Conservation (phyloP, 1,140 invertebrate genomes). For the Theocolax elegans region DNA sequence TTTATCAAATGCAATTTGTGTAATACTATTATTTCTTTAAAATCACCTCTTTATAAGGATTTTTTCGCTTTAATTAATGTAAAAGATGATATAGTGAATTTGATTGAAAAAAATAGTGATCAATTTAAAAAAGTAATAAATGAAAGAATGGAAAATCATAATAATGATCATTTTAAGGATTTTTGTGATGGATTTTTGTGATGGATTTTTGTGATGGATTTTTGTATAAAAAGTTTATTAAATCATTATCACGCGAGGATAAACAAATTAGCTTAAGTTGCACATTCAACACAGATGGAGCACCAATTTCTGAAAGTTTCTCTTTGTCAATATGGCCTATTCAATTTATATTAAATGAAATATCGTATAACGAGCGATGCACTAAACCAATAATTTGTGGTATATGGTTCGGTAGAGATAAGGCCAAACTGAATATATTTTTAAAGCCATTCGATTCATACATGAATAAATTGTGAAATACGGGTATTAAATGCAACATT, state of each 20-base stretch:
- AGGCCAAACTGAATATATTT: slow-evolving; percentile 30
- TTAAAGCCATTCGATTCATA: slow-evolving; percentile 5
- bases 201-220: slow-evolving; percentile 37
- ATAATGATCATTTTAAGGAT: slow-evolving; percentile 16
- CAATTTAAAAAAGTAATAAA: no score
- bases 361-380: slow-evolving; percentile 30
- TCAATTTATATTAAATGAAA: slow-evolving; percentile 40
- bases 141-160: no score
- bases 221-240: slow-evolving; percentile 25
- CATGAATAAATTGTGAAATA: slow-evolving; percentile 17
- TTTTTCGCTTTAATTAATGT: no score
- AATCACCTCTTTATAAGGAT: no score
- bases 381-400: slow-evolving; percentile 20
- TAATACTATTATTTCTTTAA: no score
- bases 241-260: not conserved
- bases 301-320: slow-evolving; percentile 32
- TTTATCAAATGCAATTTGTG: no score
- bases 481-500: slow-evolving; percentile 11
- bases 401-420: slow-evolving; percentile 35
- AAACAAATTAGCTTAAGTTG: slow-evolving; percentile 15
- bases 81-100: no score
- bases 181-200: slow-evolving; percentile 38
- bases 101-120: no score
- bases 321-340: slow-evolving; percentile 29
- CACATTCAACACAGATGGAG: slow-evolving; percentile 38